Evolutionary conservation across 2,797 vertebrate genomes (phyloP).

Genomic region (Myotis daubentonii): DNA sequence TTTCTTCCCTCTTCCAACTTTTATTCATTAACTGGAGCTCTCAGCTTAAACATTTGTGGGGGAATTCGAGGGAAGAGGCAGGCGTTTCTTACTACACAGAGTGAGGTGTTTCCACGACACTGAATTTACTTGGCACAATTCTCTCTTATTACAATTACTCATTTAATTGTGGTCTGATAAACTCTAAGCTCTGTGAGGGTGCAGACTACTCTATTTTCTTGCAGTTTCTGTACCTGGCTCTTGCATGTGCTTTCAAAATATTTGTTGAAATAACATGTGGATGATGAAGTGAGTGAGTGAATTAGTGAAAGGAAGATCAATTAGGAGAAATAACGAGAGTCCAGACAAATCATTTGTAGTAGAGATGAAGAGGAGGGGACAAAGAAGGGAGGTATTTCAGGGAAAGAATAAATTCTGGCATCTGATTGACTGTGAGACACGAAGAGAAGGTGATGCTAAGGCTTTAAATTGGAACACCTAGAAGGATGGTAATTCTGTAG

Average conservation of each 20-base stretch:
- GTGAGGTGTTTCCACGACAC: not conserved
- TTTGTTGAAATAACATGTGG: constrained; percentile 23
- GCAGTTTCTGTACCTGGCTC: not conserved
- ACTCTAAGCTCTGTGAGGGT: not conserved
- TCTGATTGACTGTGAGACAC: not conserved
- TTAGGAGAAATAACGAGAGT: not conserved
- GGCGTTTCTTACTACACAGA: not conserved
- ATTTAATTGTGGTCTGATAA: not conserved
- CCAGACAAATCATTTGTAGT: not conserved
- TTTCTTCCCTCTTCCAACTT: not conserved
- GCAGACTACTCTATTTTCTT: not conserved
- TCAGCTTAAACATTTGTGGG: not conserved
- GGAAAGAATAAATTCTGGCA: not conserved
- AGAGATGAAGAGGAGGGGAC: not conserved
- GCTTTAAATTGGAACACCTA: not conserved
- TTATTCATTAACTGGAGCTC: not conserved
- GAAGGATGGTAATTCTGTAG: not conserved
- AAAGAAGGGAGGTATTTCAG: not conserved
- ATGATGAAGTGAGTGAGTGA: not conserved
- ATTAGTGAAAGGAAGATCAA: not conserved
- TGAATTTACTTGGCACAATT: not conserved
- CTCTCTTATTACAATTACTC: not conserved
- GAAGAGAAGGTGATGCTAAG: not conserved
- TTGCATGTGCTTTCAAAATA: constrained; percentile 39
- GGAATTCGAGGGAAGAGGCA: not conserved